These are phyloP conservation scores for Procambarus clarkii DNA, from an alignment of 1,140 invertebrate genomes.

Conservation along the genomic window DNA sequence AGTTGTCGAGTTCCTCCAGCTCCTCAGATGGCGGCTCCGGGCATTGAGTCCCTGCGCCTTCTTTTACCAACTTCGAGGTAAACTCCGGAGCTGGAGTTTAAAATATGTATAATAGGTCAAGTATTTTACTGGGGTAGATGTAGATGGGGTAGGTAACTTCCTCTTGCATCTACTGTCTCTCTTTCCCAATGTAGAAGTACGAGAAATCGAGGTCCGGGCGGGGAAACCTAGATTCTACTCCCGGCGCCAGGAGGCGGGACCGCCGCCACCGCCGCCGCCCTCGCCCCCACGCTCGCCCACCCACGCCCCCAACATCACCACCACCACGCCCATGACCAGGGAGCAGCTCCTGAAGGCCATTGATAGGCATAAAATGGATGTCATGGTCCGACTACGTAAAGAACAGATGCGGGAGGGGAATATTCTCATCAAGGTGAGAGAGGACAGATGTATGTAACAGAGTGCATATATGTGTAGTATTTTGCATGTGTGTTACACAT, in stretches of 20 bases:
- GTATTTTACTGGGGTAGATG: too few relatives aligned
- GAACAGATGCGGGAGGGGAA: conserved; percentile 57
- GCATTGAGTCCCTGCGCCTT: too few relatives aligned
- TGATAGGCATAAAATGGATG: conserved; percentile 58
- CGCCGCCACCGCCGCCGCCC: neutral
- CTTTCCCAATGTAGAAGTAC: neutral
- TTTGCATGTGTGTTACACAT: neutral
- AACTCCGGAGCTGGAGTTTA: too few relatives aligned
- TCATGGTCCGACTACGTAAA: conserved; percentile 38
- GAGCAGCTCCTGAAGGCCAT: conserved; percentile 38
- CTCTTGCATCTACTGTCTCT: neutral
- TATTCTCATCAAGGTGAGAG: conserved; percentile 58
- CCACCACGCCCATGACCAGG: conserved; percentile 47
- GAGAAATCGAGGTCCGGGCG: neutral
- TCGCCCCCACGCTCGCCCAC: neutral
- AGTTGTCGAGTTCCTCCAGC: too few relatives aligned
- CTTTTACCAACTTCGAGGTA: too few relatives aligned
- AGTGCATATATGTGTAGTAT: neutral
- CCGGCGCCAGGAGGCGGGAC: neutral
- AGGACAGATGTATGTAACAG: too few relatives aligned
- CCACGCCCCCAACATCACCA: conserved; percentile 8
- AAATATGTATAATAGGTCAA: too few relatives aligned
- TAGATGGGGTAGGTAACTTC: too few relatives aligned
- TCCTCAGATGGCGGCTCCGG: too few relatives aligned
- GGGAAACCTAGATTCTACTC: conserved; percentile 47